Conservation (phyloP, 2,797 vertebrate species). For the Rhincodon typus region DNA sequence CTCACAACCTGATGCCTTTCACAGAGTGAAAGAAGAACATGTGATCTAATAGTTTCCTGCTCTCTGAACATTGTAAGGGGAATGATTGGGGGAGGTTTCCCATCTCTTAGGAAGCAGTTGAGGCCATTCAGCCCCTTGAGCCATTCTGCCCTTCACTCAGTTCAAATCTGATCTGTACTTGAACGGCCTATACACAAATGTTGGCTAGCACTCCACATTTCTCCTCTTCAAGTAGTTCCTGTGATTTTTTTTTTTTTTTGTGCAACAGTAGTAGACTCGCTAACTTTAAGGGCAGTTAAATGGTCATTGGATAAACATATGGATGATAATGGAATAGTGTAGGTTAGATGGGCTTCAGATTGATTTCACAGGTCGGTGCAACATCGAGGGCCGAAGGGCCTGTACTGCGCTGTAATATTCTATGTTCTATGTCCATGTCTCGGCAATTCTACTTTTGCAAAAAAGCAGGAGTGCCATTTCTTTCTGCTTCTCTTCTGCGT, state of each 20-base stretch:
- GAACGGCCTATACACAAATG: background rate
- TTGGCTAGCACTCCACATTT: too few relatives aligned
- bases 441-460: background rate
- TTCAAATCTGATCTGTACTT: background rate
- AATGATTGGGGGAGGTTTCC: too few relatives aligned
- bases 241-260: background rate
- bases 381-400: too few relatives aligned
- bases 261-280: too few relatives aligned
- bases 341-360: too few relatives aligned
- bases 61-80: background rate
- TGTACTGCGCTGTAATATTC: too few relatives aligned
- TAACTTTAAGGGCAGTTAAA: too few relatives aligned
- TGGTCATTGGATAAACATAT: too few relatives aligned
- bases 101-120: background rate
- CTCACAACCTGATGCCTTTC: background rate
- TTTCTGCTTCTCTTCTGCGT: too few relatives aligned
- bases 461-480: background rate
- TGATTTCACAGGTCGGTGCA: too few relatives aligned
- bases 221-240: background rate
- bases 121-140: background rate
- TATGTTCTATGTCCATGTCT: background rate
- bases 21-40: background rate
- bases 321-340: too few relatives aligned
- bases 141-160: background rate
- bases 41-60: background rate